Conservation (phyloP, 2,113 vertebrate species). For the Reinhardtius hippoglossoides region DNA sequence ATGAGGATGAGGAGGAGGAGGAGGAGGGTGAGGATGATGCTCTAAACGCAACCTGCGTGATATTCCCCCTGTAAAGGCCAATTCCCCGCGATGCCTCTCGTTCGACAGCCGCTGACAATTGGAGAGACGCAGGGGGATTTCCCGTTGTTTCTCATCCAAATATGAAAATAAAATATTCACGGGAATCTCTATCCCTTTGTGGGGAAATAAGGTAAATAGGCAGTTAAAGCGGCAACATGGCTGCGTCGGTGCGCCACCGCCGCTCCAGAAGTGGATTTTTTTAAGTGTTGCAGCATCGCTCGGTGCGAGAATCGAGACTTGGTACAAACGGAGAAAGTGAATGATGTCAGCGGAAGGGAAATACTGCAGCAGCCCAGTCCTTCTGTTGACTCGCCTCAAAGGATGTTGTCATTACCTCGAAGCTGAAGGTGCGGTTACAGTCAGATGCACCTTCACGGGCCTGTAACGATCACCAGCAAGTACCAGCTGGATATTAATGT, state of each 20-base stretch:
- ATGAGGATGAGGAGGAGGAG: conserved; percentile 46
- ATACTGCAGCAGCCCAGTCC: conserved; percentile 70
- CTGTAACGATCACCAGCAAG: neutral
- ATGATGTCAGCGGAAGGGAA: conserved; percentile 64
- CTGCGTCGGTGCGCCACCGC: conserved; percentile 41
- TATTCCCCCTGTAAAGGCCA: conserved; percentile 74
- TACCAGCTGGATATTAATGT: neutral
- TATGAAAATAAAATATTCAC: no score
- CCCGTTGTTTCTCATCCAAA: neutral
- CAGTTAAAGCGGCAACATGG: conserved; percentile 59
- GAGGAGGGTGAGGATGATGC: conserved; percentile 67
- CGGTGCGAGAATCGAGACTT: neutral
- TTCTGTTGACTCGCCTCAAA: conserved; percentile 68
- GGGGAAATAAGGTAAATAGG: conserved; percentile 69
- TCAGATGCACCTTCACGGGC: conserved; percentile 37
- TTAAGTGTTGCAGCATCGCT: conserved; percentile 38
- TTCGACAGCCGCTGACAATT: no score
- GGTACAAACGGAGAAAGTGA: conserved; percentile 41
- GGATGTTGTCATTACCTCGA: conserved; percentile 79
- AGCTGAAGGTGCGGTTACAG: conserved; percentile 77
- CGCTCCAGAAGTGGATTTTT: conserved; percentile 32
- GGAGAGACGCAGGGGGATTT: no score
- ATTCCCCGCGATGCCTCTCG: conserved; percentile 3
- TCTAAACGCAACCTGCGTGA: conserved; percentile 79
- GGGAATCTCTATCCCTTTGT: conserved; percentile 15